Base-by-base conservation (phyloP, 2,797 vertebrate species). In the Odontamblyopus lacepedii region DNA sequence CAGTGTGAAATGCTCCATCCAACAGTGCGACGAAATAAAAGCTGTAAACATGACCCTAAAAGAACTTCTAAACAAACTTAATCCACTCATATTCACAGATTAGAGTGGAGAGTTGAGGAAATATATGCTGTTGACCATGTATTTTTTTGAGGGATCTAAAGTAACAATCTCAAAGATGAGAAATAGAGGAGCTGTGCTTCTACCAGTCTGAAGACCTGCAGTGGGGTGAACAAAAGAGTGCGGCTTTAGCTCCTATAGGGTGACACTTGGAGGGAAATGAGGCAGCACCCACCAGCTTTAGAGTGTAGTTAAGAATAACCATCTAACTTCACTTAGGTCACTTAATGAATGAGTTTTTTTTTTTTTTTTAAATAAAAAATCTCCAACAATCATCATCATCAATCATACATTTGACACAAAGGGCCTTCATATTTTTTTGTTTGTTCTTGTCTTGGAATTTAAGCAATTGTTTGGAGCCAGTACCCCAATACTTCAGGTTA, bases 71-170 rank as follows among this genome's bases (percentile, higher is more conserved):
- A 80, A 48, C 16, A 73, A 82, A 77, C 50, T 67, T 64, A 80
- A 61, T 29, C 23, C 81, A 63, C 48, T 71, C 67, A 75, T 69
- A 74, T 80, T 70, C 60, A 59, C 60, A 65, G 60, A 77, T 67
- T n/a, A 67, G 67, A 76, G 48, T 26, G 41, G 67, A 79, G 77
- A 81, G 77, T 75, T 72, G 16, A 26, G 41, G 60, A 75, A 77
- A 82, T 79, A 51, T 57, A 74, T 73, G 73, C 56, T 73, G 80
- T 77, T 80, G 70, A 78, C 65, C 63, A 74, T 67, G 69, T 69
- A 68, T 53, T 64, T 69, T 63, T 69, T 76, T n/a, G 73, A 38
- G 62, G n/a, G 67, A 86, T 83, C 30, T 57, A 70, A 84, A 83
- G 78, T 6, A 73, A 75, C 51, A 72, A 38, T 57, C 71, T 48